Conservation (phyloP, 2,113 vertebrate genomes). For the Lasiurus borealis region DNA sequence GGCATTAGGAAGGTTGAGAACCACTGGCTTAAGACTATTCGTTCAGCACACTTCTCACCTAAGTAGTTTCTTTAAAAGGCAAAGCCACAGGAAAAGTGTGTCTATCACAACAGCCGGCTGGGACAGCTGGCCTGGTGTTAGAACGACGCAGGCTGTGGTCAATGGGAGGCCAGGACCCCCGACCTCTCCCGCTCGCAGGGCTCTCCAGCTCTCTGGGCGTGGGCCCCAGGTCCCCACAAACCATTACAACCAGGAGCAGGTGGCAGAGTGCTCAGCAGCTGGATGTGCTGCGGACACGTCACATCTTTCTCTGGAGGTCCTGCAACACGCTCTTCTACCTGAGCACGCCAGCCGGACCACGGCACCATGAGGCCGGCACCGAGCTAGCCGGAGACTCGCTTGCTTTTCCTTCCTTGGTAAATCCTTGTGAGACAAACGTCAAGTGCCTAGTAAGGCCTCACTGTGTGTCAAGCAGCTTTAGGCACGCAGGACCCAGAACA, state of each 20-base stretch:
- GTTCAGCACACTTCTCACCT: not conserved
- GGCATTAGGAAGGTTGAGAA: too few species aligned
- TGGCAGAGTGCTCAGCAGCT: rapidly evolving
- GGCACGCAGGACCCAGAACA: not conserved
- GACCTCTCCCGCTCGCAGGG: not conserved
- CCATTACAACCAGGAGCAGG: rapidly evolving
- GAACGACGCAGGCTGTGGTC: not conserved
- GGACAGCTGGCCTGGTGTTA: not conserved
- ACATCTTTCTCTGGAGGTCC: not conserved
- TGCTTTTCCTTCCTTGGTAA: not conserved
- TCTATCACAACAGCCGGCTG: not conserved
- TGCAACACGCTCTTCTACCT: not conserved
- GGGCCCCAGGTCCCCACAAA: not conserved
- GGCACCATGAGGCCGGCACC: not conserved
- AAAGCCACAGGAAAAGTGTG: not conserved
- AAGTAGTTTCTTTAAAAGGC: not conserved
- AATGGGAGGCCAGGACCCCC: not conserved
- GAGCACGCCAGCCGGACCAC: rapidly evolving
- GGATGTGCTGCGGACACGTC: not conserved
- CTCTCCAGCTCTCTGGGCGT: not conserved
- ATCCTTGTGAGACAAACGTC: not conserved
- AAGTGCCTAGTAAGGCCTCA: not conserved
- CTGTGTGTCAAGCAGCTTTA: not conserved
- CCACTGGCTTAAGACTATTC: not conserved
- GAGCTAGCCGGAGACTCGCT: rapidly evolving